Evolutionary conservation across 2,888 invertebrate species (phyloP).

Genomic region (Cephus rjabovi): DNA sequence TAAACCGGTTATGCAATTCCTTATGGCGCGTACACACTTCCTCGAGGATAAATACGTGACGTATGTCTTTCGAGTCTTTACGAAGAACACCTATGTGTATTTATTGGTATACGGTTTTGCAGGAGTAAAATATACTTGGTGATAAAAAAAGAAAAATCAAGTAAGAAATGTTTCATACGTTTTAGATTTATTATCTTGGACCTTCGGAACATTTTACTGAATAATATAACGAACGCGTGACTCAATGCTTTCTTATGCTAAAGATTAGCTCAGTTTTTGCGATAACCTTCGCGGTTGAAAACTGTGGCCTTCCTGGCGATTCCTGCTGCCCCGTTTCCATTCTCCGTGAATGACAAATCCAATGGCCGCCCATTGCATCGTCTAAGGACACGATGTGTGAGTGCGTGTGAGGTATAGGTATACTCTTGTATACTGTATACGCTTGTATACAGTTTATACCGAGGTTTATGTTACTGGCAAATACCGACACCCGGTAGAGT

Average conservation of each 20-base stretch:
- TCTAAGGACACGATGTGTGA: not conserved
- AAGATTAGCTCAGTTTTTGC: not conserved
- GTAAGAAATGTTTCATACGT: not conserved
- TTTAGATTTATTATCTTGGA: not conserved
- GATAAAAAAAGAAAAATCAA: not conserved
- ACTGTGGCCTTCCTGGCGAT: not conserved
- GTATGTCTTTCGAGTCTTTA: not conserved
- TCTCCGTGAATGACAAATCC: not conserved
- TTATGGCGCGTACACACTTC: not conserved
- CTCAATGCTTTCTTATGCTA: not conserved
- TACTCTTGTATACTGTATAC: too few relatives aligned
- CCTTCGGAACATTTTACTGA: not conserved
- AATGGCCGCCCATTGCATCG: not conserved
- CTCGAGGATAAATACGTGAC: not conserved
- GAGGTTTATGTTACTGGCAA: too few relatives aligned
- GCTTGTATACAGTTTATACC: too few relatives aligned
- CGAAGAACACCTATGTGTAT: not conserved
- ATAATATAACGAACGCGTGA: not conserved
- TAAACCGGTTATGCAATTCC: not conserved
- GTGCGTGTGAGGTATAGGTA: too few relatives aligned
- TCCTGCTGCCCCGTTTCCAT: not conserved
- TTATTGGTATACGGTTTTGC: not conserved
- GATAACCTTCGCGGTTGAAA: not conserved
- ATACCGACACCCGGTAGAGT: too few relatives aligned
- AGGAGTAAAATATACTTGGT: not conserved